Percentiles rank a stretch among this genome's conserved stretches.
Evolutionary conservation across 2,797 vertebrate genomes (phyloP).

Genomic region (Lutjanus campechanus): DNA sequence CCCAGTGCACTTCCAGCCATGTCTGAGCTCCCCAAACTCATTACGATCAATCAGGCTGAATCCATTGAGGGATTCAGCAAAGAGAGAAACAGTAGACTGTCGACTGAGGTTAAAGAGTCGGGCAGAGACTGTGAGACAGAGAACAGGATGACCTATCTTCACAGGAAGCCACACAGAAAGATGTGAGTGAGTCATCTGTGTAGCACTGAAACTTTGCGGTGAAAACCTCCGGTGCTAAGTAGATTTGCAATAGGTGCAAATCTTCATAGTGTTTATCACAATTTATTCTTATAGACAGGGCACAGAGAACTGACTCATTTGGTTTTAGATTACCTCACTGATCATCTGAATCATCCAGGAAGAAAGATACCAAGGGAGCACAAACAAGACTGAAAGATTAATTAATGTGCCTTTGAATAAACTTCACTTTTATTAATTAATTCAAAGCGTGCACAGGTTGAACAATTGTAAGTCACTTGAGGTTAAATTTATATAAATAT

Average conservation of each 20-base stretch:
- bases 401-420: slow-evolving; percentile 1
- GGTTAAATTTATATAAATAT: background rate
- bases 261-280: background rate
- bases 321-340: background rate
- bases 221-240: slow-evolving; percentile 26
- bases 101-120: slow-evolving; percentile 48
- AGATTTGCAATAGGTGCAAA: slow-evolving; percentile 2
- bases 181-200: slow-evolving; percentile 7
- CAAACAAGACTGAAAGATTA: slow-evolving; percentile 18
- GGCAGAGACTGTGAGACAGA: slow-evolving; percentile 40
- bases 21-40: slow-evolving; percentile 59
- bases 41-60: slow-evolving; percentile 57
- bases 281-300: background rate
- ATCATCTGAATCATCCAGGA: background rate
- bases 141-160: slow-evolving; percentile 51
- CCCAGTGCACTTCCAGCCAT: slow-evolving; percentile 66
- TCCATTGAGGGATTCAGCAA: slow-evolving; percentile 36
- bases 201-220: slow-evolving; percentile 37
- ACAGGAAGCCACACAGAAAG: slow-evolving; percentile 70
- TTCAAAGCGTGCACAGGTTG: slow-evolving; percentile 10
- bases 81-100: slow-evolving; percentile 27
- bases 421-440: background rate
- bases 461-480: background rate
- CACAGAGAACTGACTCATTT: slow-evolving; percentile 1
- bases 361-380: slow-evolving; percentile 8